Evolutionary conservation across 2,797 vertebrate genomes (phyloP), one percentile per base, ranked within the genome.

Genomic region (Anabas testudineus): DNA sequence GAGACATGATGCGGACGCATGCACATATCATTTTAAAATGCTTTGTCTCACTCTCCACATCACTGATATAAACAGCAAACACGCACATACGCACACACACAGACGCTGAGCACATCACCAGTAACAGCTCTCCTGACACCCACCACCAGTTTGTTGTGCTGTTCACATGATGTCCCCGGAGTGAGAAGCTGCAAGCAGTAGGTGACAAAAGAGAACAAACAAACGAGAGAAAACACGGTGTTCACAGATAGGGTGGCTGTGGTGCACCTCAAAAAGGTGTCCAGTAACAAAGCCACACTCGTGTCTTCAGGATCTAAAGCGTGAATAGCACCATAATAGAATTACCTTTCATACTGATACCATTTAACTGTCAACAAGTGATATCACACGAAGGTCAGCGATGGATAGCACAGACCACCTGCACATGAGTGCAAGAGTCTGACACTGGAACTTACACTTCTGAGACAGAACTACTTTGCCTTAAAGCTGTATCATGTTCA

Each of bases 161-260:
- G 71, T 83, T 82, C 71, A 56, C 49, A 59, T 58, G 64, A 22
- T 52, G 62, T 83, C 77, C 61, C 77, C 10, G 2, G 71, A 80
- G 84, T 72, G 26, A 81, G 70, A 57, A 55, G 32, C 69, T 65
- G 34, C 53, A 41, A 70, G 67, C 13, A 0, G 21, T 19, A 65
- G 67, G 51, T 53, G 73, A 82, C 48, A 72, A 52, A 51, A 18
- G 22, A 74, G 58, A 84, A 65, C 62, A 77, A 74, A 81, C 15
- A 18, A 18, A 43, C 39, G 42, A 6, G 63, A 62, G 62, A 56
- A 67, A 68, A 69, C n/a, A 58, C 32, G 28, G 41, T 51, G 22
- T 73, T 78, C 26, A 2, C 32, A 73, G 16, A 58, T 4, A 15
- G 46, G 49, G 62, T 26, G 45, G 39, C n/a, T 43, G 22, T 37